A percentile compares a stretch with the other conserved stretches of the same genome.
Evolutionary conservation across 2,797 vertebrate genomes (phyloP).

Genomic region (Catharus ustulatus): DNA sequence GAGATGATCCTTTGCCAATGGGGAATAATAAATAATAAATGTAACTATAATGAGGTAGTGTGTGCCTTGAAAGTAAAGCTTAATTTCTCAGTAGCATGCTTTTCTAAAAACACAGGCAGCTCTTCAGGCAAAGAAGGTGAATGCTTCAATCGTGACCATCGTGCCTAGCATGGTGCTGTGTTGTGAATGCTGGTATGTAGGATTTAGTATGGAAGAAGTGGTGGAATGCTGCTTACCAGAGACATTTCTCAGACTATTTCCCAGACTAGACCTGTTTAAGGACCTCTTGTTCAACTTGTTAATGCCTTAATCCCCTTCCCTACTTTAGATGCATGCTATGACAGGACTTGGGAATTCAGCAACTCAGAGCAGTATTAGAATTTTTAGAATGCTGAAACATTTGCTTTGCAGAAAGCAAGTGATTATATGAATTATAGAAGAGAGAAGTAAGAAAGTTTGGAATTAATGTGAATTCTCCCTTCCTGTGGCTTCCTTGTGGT

Average conservation of each 20-base stretch:
- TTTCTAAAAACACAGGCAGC: background rate
- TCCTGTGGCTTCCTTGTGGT: background rate
- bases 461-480: background rate
- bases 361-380: background rate
- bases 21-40: background rate
- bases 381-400: background rate
- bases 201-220: background rate
- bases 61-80: background rate
- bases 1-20: background rate
- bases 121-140: background rate
- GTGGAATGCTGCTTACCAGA: conserved; percentile 34
- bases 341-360: conserved; percentile 2
- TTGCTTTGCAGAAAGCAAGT: conserved; percentile 23
- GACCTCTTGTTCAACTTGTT: conserved; percentile 52
- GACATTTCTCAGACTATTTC: background rate
- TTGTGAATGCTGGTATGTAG: background rate
- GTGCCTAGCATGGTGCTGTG: background rate
- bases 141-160: rapidly evolving
- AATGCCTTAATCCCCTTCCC: conserved; percentile 60
- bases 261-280: conserved; percentile 39
- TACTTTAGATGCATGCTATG: conserved; percentile 10
- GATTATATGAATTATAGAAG: background rate
- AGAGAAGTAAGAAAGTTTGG: background rate
- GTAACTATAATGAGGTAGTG: background rate
- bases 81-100: background rate